phyloP scores from a whole-genome alignment of 1,140 invertebrate species.

The Drosophila nasuta region DNA sequence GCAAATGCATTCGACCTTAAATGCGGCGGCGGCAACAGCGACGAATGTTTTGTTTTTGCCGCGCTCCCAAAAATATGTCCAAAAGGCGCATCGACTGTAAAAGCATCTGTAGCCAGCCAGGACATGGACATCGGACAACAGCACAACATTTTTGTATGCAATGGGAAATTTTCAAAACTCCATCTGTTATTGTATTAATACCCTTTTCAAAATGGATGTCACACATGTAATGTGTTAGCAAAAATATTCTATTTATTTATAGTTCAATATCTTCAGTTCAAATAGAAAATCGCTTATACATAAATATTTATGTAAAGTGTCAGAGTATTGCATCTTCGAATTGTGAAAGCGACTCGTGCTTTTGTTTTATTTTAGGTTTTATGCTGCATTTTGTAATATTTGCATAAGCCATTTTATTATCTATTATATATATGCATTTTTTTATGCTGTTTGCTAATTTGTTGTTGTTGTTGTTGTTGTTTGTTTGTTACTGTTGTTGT shows the following conservation, averaged over 20 bases:
- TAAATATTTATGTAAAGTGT: not conserved
- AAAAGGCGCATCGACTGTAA: conserved; percentile 14
- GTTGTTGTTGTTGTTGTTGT: conserved; percentile 22
- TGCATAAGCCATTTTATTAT: conserved; percentile 81
- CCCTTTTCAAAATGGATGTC: not conserved
- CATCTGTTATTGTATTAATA: conserved; percentile 5
- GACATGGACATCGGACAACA: not conserved
- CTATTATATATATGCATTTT: conserved; percentile 52
- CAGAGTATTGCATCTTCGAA: not conserved
- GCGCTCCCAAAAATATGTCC: conserved; percentile 30
- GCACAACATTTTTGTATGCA: not conserved
- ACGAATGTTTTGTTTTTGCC: conserved; percentile 50
- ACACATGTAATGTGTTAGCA: not conserved
- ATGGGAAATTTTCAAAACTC: not conserved
- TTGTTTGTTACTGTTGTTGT: conserved; percentile 9
- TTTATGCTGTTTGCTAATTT: conserved; percentile 14
- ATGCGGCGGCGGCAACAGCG: conserved; percentile 36
- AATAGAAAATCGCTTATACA: too few species aligned
- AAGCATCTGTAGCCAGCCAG: conserved; percentile 28
- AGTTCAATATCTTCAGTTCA: too few species aligned
- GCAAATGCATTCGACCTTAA: conserved; percentile 31
- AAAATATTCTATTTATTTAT: not conserved
- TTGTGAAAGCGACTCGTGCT: not conserved
- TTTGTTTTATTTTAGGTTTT: not conserved
- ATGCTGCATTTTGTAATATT: conserved; percentile 62